Conservation (phyloP, 1,140 invertebrate species). For the Archivesica marissinica region DNA sequence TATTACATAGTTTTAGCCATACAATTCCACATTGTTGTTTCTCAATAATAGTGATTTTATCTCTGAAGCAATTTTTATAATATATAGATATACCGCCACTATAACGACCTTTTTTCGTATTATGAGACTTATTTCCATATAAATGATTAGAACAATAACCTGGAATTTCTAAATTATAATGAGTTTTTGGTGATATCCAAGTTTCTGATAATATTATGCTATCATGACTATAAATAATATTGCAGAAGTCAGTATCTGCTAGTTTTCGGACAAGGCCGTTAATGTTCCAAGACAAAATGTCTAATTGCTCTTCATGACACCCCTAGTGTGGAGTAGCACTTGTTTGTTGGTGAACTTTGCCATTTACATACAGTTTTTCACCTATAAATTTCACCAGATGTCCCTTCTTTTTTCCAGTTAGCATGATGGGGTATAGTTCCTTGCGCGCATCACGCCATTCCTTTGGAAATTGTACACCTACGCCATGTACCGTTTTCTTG, state of each 20-base stretch:
- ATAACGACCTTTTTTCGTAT: conserved; percentile 7
- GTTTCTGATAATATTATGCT: neutral
- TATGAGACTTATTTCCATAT: conserved; percentile 12
- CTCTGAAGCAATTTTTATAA: neutral
- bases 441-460: neutral
- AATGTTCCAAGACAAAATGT: conserved; percentile 29
- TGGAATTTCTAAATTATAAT: conserved; percentile 13
- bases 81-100: conserved; percentile 12
- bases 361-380: neutral
- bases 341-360: neutral
- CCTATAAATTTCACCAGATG: neutral
- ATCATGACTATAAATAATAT: neutral
- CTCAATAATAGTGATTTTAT: conserved; percentile 24
- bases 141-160: conserved; percentile 12
- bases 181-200: neutral
- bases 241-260: conserved; percentile 22
- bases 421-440: neutral
- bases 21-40: conserved; percentile 23
- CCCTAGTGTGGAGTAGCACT: neutral
- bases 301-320: neutral
- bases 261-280: neutral
- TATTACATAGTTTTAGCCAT: conserved; percentile 13
- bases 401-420: neutral
- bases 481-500: neutral
- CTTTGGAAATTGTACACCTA: neutral